Conservation (phyloP, 2,888 invertebrate species). For the Eupithecia exiguata region DNA sequence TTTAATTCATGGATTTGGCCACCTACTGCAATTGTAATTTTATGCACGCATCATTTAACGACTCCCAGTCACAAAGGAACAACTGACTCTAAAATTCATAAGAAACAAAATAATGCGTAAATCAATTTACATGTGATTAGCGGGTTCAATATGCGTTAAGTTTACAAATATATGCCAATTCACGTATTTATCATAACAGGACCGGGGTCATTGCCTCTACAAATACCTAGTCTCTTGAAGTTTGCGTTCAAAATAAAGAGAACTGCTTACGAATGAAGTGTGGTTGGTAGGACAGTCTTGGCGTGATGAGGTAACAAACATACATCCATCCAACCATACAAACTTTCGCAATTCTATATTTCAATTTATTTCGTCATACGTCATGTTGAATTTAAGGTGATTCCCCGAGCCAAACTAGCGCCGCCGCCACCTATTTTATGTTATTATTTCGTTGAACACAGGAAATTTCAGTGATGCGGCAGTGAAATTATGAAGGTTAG, state of each 20-base stretch:
- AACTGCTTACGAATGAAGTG: background rate
- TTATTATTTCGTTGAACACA: too few species aligned
- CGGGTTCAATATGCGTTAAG: conserved; percentile 32
- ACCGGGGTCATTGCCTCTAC: conserved; percentile 57
- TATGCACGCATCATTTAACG: background rate
- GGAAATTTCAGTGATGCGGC: too few species aligned
- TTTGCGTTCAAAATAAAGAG: conserved; percentile 32
- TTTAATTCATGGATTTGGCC: background rate
- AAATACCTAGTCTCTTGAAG: conserved; percentile 48
- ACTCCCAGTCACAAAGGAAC: background rate
- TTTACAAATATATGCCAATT: conserved; percentile 61
- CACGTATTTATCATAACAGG: conserved; percentile 57
- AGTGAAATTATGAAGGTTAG: too few species aligned
- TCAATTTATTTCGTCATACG: too few species aligned
- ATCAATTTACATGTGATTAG: conserved; percentile 26
- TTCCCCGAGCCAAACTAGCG: too few species aligned
- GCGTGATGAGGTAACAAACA: too few species aligned
- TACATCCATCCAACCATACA: background rate
- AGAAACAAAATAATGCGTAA: conserved; percentile 1
- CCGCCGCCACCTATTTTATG: too few species aligned
- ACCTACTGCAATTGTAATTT: background rate
- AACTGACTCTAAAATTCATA: background rate
- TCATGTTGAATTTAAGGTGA: too few species aligned
- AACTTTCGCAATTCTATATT: too few species aligned
- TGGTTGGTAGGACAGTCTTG: background rate